Conservation (phyloP, 1,140 invertebrate species). For the Pogonomyrmex barbatus region DNA sequence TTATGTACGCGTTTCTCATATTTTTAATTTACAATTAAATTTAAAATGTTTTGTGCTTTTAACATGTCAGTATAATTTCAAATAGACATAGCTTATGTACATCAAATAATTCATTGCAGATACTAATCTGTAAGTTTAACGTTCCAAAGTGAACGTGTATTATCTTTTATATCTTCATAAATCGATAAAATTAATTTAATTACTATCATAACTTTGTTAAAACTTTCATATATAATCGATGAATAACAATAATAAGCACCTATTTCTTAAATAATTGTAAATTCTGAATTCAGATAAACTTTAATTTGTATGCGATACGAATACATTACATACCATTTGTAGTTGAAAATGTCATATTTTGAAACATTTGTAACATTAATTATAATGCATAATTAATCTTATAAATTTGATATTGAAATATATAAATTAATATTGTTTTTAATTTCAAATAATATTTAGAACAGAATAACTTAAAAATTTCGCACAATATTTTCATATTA, state of each 20-base stretch:
- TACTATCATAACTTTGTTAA: neutral
- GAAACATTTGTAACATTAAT: neutral
- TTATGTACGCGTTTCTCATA: neutral
- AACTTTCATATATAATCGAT: neutral
- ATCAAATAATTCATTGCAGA: neutral
- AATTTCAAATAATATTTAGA: neutral
- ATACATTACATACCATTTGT: neutral
- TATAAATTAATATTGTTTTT: neutral
- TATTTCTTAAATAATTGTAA: neutral
- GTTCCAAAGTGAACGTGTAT: neutral
- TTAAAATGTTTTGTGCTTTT: neutral
- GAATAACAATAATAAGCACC: neutral
- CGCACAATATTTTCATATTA: too few relatives aligned
- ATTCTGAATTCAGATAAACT: neutral
- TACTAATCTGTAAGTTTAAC: neutral
- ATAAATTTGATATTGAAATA: neutral
- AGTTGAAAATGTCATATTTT: neutral
- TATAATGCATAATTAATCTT: neutral
- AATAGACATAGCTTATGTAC: neutral
- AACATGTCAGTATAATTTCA: neutral
- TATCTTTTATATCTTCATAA: neutral
- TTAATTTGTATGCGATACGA: neutral
- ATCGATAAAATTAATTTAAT: neutral
- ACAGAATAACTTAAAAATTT: too few relatives aligned
- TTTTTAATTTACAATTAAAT: conserved; percentile 13